Conservation (phyloP, 2,888 invertebrate genomes). For the Chromoteleia sp. region DNA sequence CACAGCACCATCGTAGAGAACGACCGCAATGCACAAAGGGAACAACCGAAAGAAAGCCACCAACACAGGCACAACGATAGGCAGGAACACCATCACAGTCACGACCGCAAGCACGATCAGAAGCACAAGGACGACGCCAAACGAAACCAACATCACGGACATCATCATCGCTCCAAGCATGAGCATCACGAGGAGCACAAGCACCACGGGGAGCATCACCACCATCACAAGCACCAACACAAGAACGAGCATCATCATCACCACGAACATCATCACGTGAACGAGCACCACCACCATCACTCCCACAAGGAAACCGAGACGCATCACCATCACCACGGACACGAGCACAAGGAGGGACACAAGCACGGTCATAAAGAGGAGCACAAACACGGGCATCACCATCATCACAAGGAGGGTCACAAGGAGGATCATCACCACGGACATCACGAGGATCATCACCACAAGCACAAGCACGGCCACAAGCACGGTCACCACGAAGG, state of each 20-base stretch:
- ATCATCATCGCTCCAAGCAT: conserved; percentile 77
- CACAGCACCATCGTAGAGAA: too few relatives aligned
- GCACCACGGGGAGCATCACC: conserved; percentile 73
- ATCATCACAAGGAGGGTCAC: conserved; percentile 70
- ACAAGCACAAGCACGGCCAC: conserved; percentile 72
- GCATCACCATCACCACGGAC: conserved; percentile 74
- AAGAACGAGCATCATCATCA: conserved; percentile 79
- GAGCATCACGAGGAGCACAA: conserved; percentile 75
- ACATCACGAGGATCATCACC: conserved; percentile 73
- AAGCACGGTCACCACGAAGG: conserved; percentile 75
- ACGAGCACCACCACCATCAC: conserved; percentile 75
- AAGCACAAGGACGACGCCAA: conserved; percentile 74
- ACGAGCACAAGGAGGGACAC: conserved; percentile 76
- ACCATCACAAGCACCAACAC: conserved; percentile 76
- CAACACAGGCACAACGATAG: conserved; percentile 79
- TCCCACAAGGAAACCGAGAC: conserved; percentile 72
- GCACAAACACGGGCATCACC: conserved; percentile 73
- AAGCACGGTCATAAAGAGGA: conserved; percentile 75
- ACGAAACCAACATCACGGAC: conserved; percentile 72
- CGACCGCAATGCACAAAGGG: too few relatives aligned
- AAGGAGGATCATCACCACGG: conserved; percentile 74
- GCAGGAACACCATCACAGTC: conserved; percentile 71
- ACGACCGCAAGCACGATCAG: conserved; percentile 40
- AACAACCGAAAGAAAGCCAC: too few relatives aligned
- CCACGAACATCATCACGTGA: conserved; percentile 78